These are phyloP conservation scores for Physella acuta DNA, from an alignment of 1,140 invertebrate species.

Conservation along the genomic window DNA sequence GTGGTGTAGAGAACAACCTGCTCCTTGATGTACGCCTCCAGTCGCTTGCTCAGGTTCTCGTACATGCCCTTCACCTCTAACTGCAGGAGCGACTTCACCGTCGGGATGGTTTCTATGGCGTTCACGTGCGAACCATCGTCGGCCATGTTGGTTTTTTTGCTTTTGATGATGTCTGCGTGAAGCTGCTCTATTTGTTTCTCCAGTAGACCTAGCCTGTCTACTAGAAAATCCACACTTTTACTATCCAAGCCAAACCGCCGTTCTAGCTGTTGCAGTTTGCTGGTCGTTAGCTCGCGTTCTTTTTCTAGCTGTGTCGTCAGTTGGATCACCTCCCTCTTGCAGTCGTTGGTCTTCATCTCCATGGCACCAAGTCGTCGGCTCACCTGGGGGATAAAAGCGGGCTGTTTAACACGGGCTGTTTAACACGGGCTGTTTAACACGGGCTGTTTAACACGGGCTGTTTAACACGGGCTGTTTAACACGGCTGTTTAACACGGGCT, in stretches of 20 bases:
- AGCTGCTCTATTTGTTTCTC: conserved; percentile 28
- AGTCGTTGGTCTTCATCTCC: conserved; percentile 32
- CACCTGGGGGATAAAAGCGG: no score
- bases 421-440: no score
- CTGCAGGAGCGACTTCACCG: conserved; percentile 31
- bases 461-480: no score
- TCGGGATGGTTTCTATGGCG: conserved; percentile 2
- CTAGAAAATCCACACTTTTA: no score
- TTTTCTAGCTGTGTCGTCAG: conserved; percentile 29
- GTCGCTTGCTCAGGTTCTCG: conserved; percentile 29
- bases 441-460: no score
- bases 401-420: no score
- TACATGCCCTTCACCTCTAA: conserved; percentile 27
- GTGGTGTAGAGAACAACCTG: conserved; percentile 28
- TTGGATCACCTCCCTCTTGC: conserved; percentile 31
- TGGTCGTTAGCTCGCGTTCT: conserved; percentile 19
- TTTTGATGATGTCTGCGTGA: conserved; percentile 9
- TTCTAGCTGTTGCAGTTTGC: conserved; percentile 6
- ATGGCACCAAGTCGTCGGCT: conserved; percentile 28
- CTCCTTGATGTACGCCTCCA: conserved; percentile 31
- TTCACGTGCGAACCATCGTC: no score
- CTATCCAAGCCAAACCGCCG: no score
- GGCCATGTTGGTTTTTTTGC: neutral
- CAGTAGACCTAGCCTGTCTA: no score
- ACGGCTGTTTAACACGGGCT: no score